Percentiles rank a stretch among this genome's conserved stretches.
Evolutionary conservation across 2,888 invertebrate species (phyloP).

Genomic region (Sclerodermus sp.): DNA sequence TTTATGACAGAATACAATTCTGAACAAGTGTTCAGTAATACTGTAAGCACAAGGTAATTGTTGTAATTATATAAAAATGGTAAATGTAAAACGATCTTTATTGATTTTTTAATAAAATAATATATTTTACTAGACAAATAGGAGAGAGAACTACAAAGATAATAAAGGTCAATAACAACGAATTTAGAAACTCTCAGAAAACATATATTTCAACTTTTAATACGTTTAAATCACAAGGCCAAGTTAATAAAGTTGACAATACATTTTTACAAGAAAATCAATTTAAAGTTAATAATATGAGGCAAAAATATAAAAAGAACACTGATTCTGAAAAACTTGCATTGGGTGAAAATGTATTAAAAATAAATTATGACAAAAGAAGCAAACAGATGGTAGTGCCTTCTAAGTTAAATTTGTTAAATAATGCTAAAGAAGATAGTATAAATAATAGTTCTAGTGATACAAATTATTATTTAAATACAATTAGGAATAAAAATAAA

Average conservation of each 20-base stretch:
- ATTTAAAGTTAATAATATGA: no score
- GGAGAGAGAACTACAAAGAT: constrained; percentile 15
- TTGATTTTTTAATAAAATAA: no score
- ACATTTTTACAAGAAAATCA: no score
- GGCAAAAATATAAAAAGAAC: neutral
- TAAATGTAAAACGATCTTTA: constrained; percentile 11
- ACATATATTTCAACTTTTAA: neutral
- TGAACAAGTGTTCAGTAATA: constrained; percentile 37
- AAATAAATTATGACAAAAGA: no score
- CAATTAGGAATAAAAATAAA: neutral
- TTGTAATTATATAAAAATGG: constrained; percentile 1
- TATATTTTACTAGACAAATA: no score
- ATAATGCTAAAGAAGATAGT: constrained; percentile 5
- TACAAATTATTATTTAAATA: neutral
- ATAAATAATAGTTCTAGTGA: constrained; percentile 13
- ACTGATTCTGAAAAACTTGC: neutral
- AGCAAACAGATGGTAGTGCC: no score
- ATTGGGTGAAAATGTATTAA: no score
- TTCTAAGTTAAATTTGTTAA: neutral
- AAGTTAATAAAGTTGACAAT: no score
- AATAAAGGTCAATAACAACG: neutral
- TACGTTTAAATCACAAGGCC: no score
- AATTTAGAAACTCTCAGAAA: neutral
- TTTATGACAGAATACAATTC: constrained; percentile 41
- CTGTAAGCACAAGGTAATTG: constrained; percentile 31